Evolutionary conservation across 1,140 invertebrate genomes (phyloP).

Genomic region (Panagrolaimus sp.): DNA sequence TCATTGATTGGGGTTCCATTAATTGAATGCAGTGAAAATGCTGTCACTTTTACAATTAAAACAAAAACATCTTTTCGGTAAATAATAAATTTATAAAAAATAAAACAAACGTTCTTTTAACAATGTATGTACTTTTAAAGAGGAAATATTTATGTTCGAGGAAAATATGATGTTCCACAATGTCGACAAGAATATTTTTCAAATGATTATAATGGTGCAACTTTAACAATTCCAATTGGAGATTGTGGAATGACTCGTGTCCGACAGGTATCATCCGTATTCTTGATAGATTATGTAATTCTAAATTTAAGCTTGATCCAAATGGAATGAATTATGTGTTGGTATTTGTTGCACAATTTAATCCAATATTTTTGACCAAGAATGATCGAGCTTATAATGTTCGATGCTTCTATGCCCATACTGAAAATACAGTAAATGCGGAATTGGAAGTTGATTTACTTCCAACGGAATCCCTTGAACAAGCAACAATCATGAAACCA

Average conservation of each 20-base stretch:
- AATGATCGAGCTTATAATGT: constrained; percentile 39
- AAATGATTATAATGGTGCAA: constrained; percentile 11
- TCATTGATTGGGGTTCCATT: background rate
- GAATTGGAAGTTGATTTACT: constrained; percentile 31
- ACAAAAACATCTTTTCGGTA: constrained; percentile 8
- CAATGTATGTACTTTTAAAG: background rate
- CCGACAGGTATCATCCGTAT: constrained; percentile 12
- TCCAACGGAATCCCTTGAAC: constrained; percentile 32
- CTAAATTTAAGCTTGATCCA: constrained; percentile 19
- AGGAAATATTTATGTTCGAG: constrained; percentile 9
- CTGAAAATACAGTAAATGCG: constrained; percentile 24
- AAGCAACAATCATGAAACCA: constrained; percentile 28
- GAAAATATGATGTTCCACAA: constrained; percentile 6
- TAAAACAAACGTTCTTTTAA: background rate
- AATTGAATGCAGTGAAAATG: constrained; percentile 7
- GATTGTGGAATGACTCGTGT: constrained; percentile 12
- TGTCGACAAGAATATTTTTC: constrained; percentile 8
- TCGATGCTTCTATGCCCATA: constrained; percentile 38
- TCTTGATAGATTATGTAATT: background rate
- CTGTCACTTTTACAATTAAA: constrained; percentile 12
- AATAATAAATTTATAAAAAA: background rate
- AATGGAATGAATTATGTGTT: constrained; percentile 39
- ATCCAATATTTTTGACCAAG: constrained; percentile 35
- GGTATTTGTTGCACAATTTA: constrained; percentile 36
- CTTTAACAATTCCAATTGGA: background rate